These are phyloP conservation scores for Varroa destructor DNA, from an alignment of 1,140 invertebrate genomes.

Conservation along the genomic window DNA sequence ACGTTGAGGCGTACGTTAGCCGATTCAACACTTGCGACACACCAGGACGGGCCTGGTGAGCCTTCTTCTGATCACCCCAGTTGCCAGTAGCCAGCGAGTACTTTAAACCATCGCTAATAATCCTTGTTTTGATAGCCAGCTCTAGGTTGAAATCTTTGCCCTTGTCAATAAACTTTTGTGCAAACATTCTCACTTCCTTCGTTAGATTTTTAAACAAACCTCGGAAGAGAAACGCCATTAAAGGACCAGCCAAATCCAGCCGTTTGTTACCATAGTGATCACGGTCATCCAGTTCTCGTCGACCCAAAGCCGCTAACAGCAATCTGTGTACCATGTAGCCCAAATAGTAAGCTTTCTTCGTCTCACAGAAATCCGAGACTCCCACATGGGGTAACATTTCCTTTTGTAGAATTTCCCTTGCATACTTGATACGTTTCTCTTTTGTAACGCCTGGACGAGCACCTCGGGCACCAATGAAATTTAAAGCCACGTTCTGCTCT, in stretches of 20 bases:
- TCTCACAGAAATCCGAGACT: slow-evolving; percentile 96
- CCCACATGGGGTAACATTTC: slow-evolving; percentile 99
- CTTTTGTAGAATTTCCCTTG: slow-evolving; percentile 94
- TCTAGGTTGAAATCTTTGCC: slow-evolving; percentile 97
- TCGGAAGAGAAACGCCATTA: slow-evolving; percentile 69
- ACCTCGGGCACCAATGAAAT: slow-evolving; percentile 92
- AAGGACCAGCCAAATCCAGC: slow-evolving; percentile 85
- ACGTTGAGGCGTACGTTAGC: slow-evolving; percentile 89
- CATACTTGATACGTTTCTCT: slow-evolving; percentile 97
- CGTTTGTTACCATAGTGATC: slow-evolving; percentile 99
- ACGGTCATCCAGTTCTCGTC: slow-evolving; percentile 88
- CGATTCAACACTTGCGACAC: slow-evolving; percentile 87
- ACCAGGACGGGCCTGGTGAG: slow-evolving; percentile 87
- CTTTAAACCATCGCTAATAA: slow-evolving; percentile 92
- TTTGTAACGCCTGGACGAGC: slow-evolving; percentile 92
- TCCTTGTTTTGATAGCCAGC: slow-evolving; percentile 88
- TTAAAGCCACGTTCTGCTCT: slow-evolving; percentile 94
- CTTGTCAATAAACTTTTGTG: slow-evolving; percentile 95
- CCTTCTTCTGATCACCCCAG: slow-evolving; percentile 99
- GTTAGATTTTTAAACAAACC: slow-evolving; percentile 74
- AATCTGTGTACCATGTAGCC: slow-evolving; percentile 97
- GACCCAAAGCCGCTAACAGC: slow-evolving; percentile 77
- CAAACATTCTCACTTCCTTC: slow-evolving; percentile 92
- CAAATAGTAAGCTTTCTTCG: slow-evolving; percentile 94
- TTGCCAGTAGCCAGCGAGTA: slow-evolving; percentile 97